Evolutionary conservation across 2,888 invertebrate genomes (phyloP).

Genomic region (Drosophila algonquin): DNA sequence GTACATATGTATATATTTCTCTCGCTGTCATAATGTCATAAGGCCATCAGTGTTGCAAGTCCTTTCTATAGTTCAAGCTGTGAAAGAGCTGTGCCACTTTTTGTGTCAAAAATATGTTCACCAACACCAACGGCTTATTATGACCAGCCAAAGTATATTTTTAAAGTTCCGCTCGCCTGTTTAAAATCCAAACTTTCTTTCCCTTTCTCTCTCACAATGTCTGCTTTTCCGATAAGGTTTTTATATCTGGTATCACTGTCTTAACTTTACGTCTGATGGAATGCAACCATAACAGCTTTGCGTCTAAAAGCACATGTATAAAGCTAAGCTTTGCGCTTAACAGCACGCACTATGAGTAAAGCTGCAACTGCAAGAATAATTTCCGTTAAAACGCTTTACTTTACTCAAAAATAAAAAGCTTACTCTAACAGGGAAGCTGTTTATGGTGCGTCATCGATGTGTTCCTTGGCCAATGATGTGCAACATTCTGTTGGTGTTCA

Average conservation of each 20-base stretch:
- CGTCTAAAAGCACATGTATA: not conserved
- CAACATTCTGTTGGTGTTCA: slow-evolving; percentile 6
- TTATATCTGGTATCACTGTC: not conserved
- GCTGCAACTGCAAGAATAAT: slow-evolving; percentile 1
- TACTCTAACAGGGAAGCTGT: not conserved
- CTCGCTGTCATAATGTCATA: no score
- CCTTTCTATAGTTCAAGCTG: no score
- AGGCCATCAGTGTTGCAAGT: no score
- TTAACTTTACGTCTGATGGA: not conserved
- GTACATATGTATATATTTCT: no score
- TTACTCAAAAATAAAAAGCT: not conserved
- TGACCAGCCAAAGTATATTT: no score
- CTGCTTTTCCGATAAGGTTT: no score
- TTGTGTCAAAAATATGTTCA: no score
- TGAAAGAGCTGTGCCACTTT: no score
- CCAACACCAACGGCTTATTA: no score
- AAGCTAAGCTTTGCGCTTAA: not conserved
- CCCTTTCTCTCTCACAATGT: no score
- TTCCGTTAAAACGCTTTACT: slow-evolving; percentile 15
- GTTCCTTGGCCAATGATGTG: slow-evolving; percentile 37
- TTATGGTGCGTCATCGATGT: slow-evolving; percentile 16
- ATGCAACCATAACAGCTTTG: not conserved
- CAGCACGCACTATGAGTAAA: slow-evolving; percentile 15
- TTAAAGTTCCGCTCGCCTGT: no score
- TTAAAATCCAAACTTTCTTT: no score